Percentiles rank a stretch among this genome's conserved stretches.
phyloP scores from a whole-genome alignment of 2,113 vertebrate genomes.

The Caloenas nicobarica region DNA sequence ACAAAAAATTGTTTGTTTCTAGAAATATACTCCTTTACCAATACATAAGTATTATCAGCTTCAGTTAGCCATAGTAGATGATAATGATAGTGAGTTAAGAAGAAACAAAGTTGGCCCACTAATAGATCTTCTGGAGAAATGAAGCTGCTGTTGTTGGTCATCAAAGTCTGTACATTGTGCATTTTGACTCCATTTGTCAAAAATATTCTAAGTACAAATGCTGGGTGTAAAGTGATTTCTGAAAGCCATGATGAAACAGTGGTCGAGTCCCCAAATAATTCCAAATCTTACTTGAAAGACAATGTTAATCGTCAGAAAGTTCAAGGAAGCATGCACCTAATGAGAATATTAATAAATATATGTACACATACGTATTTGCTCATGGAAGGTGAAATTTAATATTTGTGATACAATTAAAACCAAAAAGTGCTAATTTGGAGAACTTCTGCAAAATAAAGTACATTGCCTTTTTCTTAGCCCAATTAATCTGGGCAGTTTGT shows the following conservation, averaged over 20 bases:
- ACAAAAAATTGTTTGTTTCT: not conserved
- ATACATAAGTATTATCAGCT: not conserved
- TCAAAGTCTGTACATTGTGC: not conserved
- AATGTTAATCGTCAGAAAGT: not conserved
- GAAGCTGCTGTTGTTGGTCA: not conserved
- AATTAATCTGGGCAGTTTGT: not conserved
- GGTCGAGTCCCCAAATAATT: not conserved
- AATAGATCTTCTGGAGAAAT: not conserved
- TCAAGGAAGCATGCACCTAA: not conserved
- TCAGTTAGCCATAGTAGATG: not conserved
- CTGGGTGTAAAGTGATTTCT: not conserved
- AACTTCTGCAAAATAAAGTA: not conserved
- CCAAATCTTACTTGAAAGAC: not conserved
- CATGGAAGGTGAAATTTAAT: not conserved
- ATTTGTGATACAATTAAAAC: not conserved
- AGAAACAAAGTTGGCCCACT: not conserved
- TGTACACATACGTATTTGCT: not conserved
- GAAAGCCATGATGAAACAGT: not conserved
- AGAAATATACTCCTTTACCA: not conserved
- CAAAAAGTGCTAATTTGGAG: not conserved
- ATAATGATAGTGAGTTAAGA: not conserved
- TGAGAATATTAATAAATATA: not conserved
- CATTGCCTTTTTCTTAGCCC: not conserved
- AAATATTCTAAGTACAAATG: not conserved
- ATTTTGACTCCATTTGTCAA: not conserved